Evolutionary conservation across 2,113 vertebrate species (phyloP), one percentile per base, ranked within the genome.

Genomic region (Aegypius monachus): DNA sequence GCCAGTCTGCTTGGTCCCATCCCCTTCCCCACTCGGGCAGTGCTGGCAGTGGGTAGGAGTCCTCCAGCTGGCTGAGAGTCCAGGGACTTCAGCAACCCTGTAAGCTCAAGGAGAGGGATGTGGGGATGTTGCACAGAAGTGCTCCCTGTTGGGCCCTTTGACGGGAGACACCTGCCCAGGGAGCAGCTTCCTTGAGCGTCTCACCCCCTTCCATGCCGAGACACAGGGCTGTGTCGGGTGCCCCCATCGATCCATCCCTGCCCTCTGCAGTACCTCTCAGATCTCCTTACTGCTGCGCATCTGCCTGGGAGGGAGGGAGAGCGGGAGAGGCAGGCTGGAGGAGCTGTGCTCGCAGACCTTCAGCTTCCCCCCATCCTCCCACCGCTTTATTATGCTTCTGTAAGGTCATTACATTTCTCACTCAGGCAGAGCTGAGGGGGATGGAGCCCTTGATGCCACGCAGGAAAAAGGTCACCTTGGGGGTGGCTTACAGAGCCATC

Each of bases 391-490:
- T 59, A 9, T 66, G 47, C 36, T 72, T 13, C 68, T 36, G 13
- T 21, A 40, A 84, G 52, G 36, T 43, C 11, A 0, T 23, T 27
- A 1, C 5, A 3, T 66, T 77, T 80, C 82, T 56, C 7, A 0
- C 18, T 27, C 26, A 31, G 48, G 86, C 56, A 73, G 82, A n/a
- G 66, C 75, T 62, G 80, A 55, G 59, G 31, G 68, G 48, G 32
- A 10, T 50, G 67, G 52, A 91, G n/a, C 25, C 62, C 4, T 9
- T 0, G 0, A 2, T 56, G 47, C 86, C 22, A 4, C 0, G 10
- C 23, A 26, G 55, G 17, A 23, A 22, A 2, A 91, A 95, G 85
- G 87, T 97, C 96, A 94, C 93, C 85, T 90, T 96, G 92, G 34
- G 34, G 25, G 1, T 58, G 68, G n/a, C 29, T 32, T 53, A 10